Evolutionary conservation across 2,113 vertebrate species (phyloP).

Genomic region (Hiodon tergisus): DNA sequence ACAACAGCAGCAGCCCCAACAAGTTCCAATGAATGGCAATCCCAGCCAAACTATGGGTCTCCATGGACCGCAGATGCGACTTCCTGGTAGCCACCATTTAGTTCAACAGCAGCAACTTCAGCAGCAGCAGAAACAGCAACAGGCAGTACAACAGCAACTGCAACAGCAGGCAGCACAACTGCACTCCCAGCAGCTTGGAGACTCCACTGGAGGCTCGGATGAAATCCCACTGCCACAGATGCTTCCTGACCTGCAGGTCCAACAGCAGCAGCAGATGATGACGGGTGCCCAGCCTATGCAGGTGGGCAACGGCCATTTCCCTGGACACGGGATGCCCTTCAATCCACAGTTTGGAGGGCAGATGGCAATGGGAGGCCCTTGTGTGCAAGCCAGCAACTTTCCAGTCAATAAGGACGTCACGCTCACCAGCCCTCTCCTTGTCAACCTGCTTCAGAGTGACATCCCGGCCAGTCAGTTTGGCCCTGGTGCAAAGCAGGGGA

Average conservation of each 20-base stretch:
- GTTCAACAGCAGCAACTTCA: constrained; percentile 80
- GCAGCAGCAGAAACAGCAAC: constrained; percentile 59
- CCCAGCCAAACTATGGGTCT: constrained; percentile 84
- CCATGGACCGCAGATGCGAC: constrained; percentile 85
- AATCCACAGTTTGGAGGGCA: constrained; percentile 79
- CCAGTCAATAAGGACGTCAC: constrained; percentile 95
- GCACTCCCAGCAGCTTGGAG: constrained; percentile 74
- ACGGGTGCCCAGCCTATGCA: constrained; percentile 85
- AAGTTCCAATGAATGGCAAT: constrained; percentile 80
- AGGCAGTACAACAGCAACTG: constrained; percentile 55
- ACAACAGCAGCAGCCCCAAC: constrained; percentile 63
- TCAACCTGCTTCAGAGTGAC: constrained; percentile 94
- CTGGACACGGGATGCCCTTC: constrained; percentile 80
- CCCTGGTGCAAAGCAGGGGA: constrained; percentile 88
- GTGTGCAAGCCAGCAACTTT: constrained; percentile 82
- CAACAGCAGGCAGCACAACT: constrained; percentile 57
- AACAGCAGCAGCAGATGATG: constrained; percentile 84
- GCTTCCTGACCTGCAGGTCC: constrained; percentile 85
- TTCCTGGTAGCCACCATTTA: constrained; percentile 73
- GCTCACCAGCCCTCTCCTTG: constrained; percentile 87
- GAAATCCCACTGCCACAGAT: constrained; percentile 77
- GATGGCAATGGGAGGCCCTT: constrained; percentile 69
- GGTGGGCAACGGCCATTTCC: constrained; percentile 88
- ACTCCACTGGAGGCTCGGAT: constrained; percentile 64
- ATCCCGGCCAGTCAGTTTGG: constrained; percentile 97